Evolutionary conservation across 1,140 invertebrate species (phyloP).

Genomic region (Heliconius eleuchia): DNA sequence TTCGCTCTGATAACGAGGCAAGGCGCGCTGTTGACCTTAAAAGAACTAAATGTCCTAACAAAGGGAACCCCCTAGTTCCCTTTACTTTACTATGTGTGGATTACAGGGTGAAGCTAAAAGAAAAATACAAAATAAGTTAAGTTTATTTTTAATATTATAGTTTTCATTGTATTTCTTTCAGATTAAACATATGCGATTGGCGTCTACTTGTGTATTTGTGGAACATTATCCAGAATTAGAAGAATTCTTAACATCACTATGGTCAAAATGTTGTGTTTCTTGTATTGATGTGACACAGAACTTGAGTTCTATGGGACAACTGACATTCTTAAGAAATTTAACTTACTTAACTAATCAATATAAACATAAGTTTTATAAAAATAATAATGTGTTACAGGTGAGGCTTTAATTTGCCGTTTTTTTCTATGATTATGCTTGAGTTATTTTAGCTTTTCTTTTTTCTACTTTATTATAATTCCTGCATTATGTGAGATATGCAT

Average conservation of each 20-base stretch:
- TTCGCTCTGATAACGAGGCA: no score
- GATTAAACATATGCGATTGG: constrained; percentile 52
- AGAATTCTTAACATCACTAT: constrained; percentile 45
- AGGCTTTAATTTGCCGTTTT: not conserved
- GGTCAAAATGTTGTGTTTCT: constrained; percentile 52
- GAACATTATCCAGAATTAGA: constrained; percentile 40
- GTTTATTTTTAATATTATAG: no score
- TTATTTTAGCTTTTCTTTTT: no score
- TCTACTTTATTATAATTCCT: no score
- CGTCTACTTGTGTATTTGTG: constrained; percentile 47
- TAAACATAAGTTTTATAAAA: constrained; percentile 36
- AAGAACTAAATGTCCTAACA: no score
- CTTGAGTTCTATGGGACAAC: constrained; percentile 43
- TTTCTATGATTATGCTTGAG: no score
- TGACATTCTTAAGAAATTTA: constrained; percentile 53
- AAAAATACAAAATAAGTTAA: no score
- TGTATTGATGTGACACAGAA: constrained; percentile 32
- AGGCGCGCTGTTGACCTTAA: no score
- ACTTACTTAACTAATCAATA: constrained; percentile 45
- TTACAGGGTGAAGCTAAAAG: no score
- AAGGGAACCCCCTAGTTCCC: no score
- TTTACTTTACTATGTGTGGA: no score
- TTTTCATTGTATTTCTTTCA: constrained; percentile 41
- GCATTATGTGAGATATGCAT: no score
- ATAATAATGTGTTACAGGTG: constrained; percentile 47